Base-by-base conservation (phyloP, 2,113 vertebrate genomes). In the Phycodurus eques region DNA sequence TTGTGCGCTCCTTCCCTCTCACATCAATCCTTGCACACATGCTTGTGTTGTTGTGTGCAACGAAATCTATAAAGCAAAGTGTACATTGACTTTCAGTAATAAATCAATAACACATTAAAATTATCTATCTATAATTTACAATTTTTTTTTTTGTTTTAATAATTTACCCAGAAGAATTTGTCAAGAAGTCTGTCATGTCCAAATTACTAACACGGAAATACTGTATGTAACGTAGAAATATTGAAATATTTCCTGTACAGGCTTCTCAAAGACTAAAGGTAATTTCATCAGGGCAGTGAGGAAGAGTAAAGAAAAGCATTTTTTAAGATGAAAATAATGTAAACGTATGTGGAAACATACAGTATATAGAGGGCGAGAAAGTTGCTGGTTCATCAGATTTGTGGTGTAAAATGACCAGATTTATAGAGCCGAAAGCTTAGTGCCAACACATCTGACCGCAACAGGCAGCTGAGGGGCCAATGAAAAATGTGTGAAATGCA, bases 401-500 rank as follows among this genome's bases (percentile, higher is more conserved):
- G 70, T 49, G 66, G 75, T 64, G 31, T 54, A 83, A 83, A 80
- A 80, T 77, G 70, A 67, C 68, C 77, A 27, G 56, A 67, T 76
- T 75, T 77, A 31, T 10, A 22, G 19, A 56, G 20, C 20, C 35
- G 51, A 80, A 17, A 53, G 73, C 73, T 54, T 54, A 35, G 5
- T 22, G 31, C 47, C 74, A 78, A 78, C 46, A 78, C 68, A 60
- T 75, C 70, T 62, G 49, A 81, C 75, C 80, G 60, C 82, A 86
- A 80, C 85, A 84, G 78, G 80, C 67, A 77, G 81, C 77, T 71
- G 75, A 83, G 63, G 77, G 78, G 71, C 78, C 72, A 81, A 85
- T 76, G 75, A 85, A 85, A 87, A 87, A 84, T 85, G 83, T 86
- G 86, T 71, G 79, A 88, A 88, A 83, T 71, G 85, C 79, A 83